phyloP scores from a whole-genome alignment of 2,113 vertebrate species.

The Vombatus ursinus region DNA sequence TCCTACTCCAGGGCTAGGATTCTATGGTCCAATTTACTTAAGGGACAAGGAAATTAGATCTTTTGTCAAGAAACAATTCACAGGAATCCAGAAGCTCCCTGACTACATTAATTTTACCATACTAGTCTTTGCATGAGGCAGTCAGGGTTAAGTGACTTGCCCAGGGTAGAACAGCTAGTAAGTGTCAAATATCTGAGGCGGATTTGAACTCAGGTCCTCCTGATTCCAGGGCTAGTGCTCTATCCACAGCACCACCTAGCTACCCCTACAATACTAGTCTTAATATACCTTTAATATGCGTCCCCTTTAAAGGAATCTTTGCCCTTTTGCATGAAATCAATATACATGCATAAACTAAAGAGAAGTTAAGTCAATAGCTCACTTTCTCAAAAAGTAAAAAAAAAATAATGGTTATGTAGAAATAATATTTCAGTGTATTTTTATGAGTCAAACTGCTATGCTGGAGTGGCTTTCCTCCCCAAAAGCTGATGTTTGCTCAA shows the following conservation, averaged over 20 bases:
- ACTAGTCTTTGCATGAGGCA: not conserved
- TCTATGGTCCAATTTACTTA: not conserved
- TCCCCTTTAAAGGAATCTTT: not conserved
- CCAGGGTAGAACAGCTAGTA: too few species aligned
- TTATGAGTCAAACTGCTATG: not conserved
- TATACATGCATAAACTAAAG: not conserved
- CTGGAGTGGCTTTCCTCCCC: not conserved
- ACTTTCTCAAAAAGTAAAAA: not conserved
- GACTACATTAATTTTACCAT: not conserved
- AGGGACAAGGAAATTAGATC: not conserved
- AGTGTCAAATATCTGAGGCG: too few species aligned
- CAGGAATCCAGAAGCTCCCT: not conserved
- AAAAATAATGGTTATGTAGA: not conserved
- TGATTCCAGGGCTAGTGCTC: too few species aligned
- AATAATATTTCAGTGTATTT: not conserved
- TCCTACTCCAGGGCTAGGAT: not conserved
- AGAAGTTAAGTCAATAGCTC: not conserved
- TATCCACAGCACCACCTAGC: too few species aligned
- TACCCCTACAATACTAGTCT: not conserved
- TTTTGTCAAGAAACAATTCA: not conserved
- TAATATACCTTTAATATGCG: not conserved
- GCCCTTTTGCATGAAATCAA: slow-evolving; percentile 7
- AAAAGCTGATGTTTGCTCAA: not conserved
- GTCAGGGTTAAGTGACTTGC: too few species aligned
- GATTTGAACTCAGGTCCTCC: too few species aligned